Percentiles rank a stretch among this genome's conserved stretches.
phyloP scores from a whole-genome alignment of 1,140 invertebrate species.

The Amyelois transitella region DNA sequence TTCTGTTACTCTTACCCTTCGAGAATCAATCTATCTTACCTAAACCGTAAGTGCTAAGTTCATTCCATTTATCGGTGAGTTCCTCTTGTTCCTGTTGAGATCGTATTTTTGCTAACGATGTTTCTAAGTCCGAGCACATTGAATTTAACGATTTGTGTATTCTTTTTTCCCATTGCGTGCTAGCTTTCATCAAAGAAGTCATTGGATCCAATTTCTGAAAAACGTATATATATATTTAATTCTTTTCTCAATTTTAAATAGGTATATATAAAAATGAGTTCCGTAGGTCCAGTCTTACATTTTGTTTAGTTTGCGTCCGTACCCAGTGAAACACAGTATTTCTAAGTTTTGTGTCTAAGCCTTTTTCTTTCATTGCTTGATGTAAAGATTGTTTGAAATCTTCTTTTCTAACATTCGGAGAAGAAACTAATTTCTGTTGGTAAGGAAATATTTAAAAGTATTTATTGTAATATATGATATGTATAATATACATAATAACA shows the following conservation, averaged over 20 bases:
- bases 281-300: constrained; percentile 33
- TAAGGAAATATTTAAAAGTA: constrained; percentile 4
- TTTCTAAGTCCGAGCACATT: constrained; percentile 92
- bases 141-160: constrained; percentile 96
- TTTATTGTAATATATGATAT: not conserved
- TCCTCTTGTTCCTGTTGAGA: constrained; percentile 87
- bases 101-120: constrained; percentile 84
- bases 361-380: constrained; percentile 82
- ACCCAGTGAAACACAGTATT: constrained; percentile 90
- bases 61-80: constrained; percentile 90
- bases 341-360: constrained; percentile 85
- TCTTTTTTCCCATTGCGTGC: constrained; percentile 93
- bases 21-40: too few relatives aligned
- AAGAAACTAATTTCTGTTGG: constrained; percentile 82
- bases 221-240: constrained; percentile 8
- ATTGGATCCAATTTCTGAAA: constrained; percentile 73
- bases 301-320: constrained; percentile 75
- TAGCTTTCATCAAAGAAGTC: constrained; percentile 86
- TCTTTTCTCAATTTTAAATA: not conserved
- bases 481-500: not conserved
- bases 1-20: too few relatives aligned
- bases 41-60: constrained; percentile 92
- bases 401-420: constrained; percentile 80
- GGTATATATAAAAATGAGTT: not conserved
- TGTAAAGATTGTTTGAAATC: constrained; percentile 86